Base-by-base conservation (phyloP, 2,797 vertebrate species). In the Steatocranus sp. region DNA sequence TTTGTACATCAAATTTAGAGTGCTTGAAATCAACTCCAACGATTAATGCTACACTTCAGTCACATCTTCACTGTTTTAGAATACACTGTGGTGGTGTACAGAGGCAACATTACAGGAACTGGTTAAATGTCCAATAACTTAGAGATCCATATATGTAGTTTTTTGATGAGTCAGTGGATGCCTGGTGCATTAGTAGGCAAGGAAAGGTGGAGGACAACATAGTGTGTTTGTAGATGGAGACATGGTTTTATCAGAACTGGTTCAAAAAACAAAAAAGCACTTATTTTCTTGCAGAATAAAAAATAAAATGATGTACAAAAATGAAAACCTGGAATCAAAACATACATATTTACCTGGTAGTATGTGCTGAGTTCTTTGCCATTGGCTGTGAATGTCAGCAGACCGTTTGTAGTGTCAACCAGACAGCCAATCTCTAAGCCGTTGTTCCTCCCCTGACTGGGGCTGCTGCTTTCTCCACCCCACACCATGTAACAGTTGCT, bases 401-500 rank as follows among this genome's bases (percentile, higher is more conserved):
- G 91, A 78, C 98, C 98, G 1, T 95, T 98, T 43, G 97, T 96
- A 3, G 97, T 96, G 56, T 99, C 98, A 18, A 99, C 95, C 88
- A 98, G 93, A 70, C 98, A 99, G 73, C 98, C 98, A 2, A 99
- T 99, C 94, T 99, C 98, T 88, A 99, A 90, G 5, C 98, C 98
- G 2, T 96, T 98, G 92, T 96, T 98, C 43, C 98, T 97, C 11
- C 98, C 96, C 93, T 98, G 98, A 23, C 97, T 96, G 0, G 98
- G 97, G 94, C 96, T 98, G 94, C 96, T 96, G 94, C 95, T 97
- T 90, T 99, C 98, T 87, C 98, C 98, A 4, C 97, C 98, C 94
- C 98, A 99, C 87, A 99, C 97, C 98, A 99, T 98, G 91, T 98
- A 99, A 94, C 98, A 99, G 95, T 98, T 99, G 96, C 98, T 98